phyloP scores from a whole-genome alignment of 2,888 invertebrate genomes.

The Imbricaverruca yamaguchii region DNA sequence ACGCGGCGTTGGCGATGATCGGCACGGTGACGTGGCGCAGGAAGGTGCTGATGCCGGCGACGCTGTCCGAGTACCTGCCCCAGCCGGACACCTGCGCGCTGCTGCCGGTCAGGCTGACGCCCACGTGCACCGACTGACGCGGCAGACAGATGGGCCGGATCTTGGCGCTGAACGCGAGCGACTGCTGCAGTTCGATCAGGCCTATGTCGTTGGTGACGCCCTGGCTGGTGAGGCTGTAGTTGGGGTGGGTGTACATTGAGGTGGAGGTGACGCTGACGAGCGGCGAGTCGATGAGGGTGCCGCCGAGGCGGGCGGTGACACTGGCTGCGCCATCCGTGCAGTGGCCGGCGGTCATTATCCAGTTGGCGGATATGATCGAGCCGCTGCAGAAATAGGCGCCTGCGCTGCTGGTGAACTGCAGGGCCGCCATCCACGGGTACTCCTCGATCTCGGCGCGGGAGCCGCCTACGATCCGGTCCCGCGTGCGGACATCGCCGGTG shows the following conservation, averaged over 20 bases:
- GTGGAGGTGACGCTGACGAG: background rate
- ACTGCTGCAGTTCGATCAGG: constrained; percentile 22
- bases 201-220: constrained; percentile 25
- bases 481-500: background rate
- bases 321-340: background rate
- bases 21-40: background rate
- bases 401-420: background rate
- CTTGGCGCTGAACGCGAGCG: constrained; percentile 22
- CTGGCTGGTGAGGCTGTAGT: constrained; percentile 18
- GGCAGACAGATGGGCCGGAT: constrained; percentile 29
- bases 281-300: background rate
- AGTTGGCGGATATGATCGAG: background rate
- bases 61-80: background rate
- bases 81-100: background rate
- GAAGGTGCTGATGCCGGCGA: background rate
- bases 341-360: background rate
- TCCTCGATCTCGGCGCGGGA: background rate
- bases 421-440: constrained; percentile 12
- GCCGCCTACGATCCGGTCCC: background rate
- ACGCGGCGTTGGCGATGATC: background rate
- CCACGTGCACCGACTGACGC: background rate
- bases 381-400: background rate
- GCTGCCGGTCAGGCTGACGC: background rate
- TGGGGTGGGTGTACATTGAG: constrained; percentile 23
- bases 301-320: background rate